Conservation (phyloP, 2,113 vertebrate genomes). For the Neotragus pygmaeus region DNA sequence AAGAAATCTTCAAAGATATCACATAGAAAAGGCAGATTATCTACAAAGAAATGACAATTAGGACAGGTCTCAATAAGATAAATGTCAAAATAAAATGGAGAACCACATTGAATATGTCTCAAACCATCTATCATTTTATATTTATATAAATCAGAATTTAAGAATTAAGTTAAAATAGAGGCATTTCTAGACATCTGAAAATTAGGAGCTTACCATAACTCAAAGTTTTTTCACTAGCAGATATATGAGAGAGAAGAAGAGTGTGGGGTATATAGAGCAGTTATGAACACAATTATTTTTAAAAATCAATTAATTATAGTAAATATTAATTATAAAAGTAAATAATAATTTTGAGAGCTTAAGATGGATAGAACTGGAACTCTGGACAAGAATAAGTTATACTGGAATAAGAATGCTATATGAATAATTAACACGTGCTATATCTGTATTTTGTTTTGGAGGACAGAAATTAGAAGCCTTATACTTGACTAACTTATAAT, state of each 20-base stretch:
- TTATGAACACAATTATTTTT: neutral
- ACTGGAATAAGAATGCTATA: neutral
- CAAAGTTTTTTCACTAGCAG: neutral
- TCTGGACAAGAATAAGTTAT: neutral
- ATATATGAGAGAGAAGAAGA: neutral
- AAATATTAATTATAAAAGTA: neutral
- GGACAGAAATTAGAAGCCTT: neutral
- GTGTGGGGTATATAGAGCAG: neutral
- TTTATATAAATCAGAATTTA: neutral
- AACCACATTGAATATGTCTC: neutral
- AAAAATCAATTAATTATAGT: neutral
- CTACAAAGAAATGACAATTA: neutral
- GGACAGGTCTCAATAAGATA: neutral
- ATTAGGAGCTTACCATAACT: neutral
- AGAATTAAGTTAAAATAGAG: neutral
- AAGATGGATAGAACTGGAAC: neutral
- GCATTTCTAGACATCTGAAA: neutral
- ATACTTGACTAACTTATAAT: neutral
- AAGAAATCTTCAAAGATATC: neutral
- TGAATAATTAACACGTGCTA: neutral
- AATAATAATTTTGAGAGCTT: neutral
- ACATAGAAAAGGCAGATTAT: neutral
- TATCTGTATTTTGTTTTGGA: neutral
- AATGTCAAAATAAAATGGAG: neutral
- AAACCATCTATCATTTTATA: neutral